A percentile compares a stretch with the other conserved stretches of the same genome.
Conservation (phyloP, 2,888 invertebrate genomes). For the Orchestes rusci region DNA sequence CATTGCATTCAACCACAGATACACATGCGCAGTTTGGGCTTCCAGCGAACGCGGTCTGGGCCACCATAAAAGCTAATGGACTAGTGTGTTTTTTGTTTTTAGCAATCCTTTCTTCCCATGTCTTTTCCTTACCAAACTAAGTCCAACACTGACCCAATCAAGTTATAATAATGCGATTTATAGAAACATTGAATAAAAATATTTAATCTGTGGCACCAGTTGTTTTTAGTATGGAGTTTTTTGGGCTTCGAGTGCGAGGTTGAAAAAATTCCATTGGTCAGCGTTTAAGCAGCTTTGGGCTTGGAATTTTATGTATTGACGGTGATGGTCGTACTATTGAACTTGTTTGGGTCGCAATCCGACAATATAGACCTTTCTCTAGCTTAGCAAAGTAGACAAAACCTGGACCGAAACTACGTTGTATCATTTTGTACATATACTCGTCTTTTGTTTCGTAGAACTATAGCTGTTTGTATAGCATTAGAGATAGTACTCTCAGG, state of each 20-base stretch:
- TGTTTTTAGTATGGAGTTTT: no score
- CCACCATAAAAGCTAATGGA: slow-evolving; percentile 22
- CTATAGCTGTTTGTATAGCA: slow-evolving; percentile 48
- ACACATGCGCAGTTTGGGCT: slow-evolving; percentile 16
- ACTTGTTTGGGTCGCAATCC: slow-evolving; percentile 17
- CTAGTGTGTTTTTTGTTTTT: slow-evolving; percentile 24
- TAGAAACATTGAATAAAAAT: not conserved
- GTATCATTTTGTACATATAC: slow-evolving; percentile 43
- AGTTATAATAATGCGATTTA: slow-evolving; percentile 17
- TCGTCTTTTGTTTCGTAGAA: slow-evolving; percentile 43
- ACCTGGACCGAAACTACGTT: slow-evolving; percentile 27
- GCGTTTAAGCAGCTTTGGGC: no score
- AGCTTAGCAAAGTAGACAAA: slow-evolving; percentile 43
- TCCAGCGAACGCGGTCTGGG: slow-evolving; percentile 21
- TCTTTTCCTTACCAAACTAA: slow-evolving; percentile 7
- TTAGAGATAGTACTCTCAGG: slow-evolving; percentile 44
- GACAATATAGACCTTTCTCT: slow-evolving; percentile 29
- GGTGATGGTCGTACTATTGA: slow-evolving; percentile 19
- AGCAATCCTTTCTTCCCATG: slow-evolving; percentile 16
- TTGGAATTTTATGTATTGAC: no score
- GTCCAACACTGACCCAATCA: slow-evolving; percentile 21
- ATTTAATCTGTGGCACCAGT: no score
- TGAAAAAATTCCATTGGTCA: no score
- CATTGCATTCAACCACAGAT: no score
- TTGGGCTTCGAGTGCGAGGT: no score